Evolutionary conservation across 1,140 invertebrate genomes (phyloP), one percentile per base, ranked within the genome.

Genomic region (Palaemon carinicauda): DNA sequence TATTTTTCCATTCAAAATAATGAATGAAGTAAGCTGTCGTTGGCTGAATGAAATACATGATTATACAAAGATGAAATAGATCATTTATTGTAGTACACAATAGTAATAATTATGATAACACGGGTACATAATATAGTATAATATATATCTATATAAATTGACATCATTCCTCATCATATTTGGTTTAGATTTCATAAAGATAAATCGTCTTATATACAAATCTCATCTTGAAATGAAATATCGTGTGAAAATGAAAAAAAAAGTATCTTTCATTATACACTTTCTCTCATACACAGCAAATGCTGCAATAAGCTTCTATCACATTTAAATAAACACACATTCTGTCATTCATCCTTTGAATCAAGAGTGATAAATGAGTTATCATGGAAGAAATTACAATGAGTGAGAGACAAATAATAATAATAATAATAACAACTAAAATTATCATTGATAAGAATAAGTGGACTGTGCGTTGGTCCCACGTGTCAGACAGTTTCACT

Each of bases 381-480:
- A 0, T 7, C 1, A 41, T 41, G 41, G 41, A 41, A 41, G 41
- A 41, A 41, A 41, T 41, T 1, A 41, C 41, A 41, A 7, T n/a
- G 21, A 69, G 5, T 17, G 21, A 69, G 5, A 27, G 65, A 31
- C 12, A 69, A 27, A 65, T 21, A 19, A 29, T 41, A 17, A 51
- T 79, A n/a, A 54, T 56, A 14, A 56, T 9, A 27, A 15, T 19
- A 53, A 10, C 21, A 41, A 56, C 21, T 29, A 31, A n/a, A 77
- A 77, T 27, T 19, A 75, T 24, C 24, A 27, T n/a, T n/a, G n/a
- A n/a, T n/a, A n/a, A n/a, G n/a, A n/a, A n/a, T 24, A 52, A 56
- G 75, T 53, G 50, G 50, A 56, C 27, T 78, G 75, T 78, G 50
- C 27, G 50, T 78, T 78, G 50, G 75, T 52, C 50, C 75, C 75